phyloP scores from a whole-genome alignment of 1,140 invertebrate species.

The Megathymus violae region DNA sequence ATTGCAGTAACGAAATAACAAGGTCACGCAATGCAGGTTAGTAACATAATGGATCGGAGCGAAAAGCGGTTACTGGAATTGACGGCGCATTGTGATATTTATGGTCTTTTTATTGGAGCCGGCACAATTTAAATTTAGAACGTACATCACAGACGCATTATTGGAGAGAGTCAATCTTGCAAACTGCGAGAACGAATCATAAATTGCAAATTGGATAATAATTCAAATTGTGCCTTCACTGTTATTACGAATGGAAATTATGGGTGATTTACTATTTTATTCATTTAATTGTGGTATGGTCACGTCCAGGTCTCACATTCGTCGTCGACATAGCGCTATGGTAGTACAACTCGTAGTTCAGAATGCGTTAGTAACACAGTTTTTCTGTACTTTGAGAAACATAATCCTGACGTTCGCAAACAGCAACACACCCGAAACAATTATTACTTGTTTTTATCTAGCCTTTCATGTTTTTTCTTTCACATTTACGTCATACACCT shows the following conservation, averaged over 20 bases:
- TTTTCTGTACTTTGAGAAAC: too few species aligned
- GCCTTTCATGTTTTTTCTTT: too few species aligned
- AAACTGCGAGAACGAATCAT: constrained; percentile 39
- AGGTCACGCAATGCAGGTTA: constrained; percentile 61
- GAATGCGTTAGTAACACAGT: too few species aligned
- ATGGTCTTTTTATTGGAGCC: constrained; percentile 34
- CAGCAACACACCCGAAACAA: too few species aligned
- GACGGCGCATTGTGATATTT: constrained; percentile 38
- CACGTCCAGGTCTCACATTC: too few species aligned
- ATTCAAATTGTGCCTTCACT: not conserved
- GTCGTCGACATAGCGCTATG: too few species aligned
- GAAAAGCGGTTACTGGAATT: constrained; percentile 55
- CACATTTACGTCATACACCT: too few species aligned
- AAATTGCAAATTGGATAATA: constrained; percentile 27
- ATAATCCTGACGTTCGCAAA: too few species aligned
- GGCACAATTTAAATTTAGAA: constrained; percentile 13
- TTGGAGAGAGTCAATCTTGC: constrained; percentile 19
- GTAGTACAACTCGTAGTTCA: too few species aligned
- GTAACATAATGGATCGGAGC: constrained; percentile 40
- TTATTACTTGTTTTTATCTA: too few species aligned
- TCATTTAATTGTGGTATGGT: too few species aligned
- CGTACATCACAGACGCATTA: constrained; percentile 13
- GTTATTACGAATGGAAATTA: not conserved
- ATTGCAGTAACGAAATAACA: constrained; percentile 72
- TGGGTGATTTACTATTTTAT: not conserved